phyloP scores from a whole-genome alignment of 2,113 vertebrate species.

The Mus spicilegus region DNA sequence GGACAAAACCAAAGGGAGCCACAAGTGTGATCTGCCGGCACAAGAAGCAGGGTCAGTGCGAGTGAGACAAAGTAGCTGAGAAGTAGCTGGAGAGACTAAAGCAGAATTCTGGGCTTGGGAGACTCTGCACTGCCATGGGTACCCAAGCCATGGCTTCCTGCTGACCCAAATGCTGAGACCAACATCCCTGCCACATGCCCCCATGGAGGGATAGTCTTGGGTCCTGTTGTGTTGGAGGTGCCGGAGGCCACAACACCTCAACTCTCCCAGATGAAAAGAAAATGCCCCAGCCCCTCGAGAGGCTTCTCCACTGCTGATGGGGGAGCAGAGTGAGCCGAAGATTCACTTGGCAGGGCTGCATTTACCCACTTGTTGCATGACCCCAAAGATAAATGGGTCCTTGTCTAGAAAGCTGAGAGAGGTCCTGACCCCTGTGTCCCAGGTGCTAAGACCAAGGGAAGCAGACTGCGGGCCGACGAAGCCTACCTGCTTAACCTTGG shows the following conservation, averaged over 20 bases:
- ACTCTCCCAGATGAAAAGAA: not conserved
- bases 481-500: slow-evolving; percentile 93
- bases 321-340: too few relatives aligned
- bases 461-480: not conserved
- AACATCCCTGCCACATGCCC: too few relatives aligned
- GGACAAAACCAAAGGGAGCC: not conserved
- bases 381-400: not conserved
- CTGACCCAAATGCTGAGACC: not conserved
- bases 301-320: not conserved
- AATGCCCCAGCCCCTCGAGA: not conserved
- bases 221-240: not conserved
- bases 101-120: not conserved
- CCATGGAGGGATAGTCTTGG: too few relatives aligned
- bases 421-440: not conserved
- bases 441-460: too few relatives aligned
- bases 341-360: not conserved
- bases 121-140: not conserved
- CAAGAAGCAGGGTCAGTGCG: too few relatives aligned
- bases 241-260: not conserved
- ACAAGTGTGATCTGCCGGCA: too few relatives aligned
- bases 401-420: not conserved
- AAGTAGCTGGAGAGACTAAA: not conserved
- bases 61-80: not conserved
- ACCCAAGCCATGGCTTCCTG: not conserved
- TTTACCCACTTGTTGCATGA: too few relatives aligned